Evolutionary conservation across 2,797 vertebrate species (phyloP), one percentile per base, ranked within the genome.

Genomic region (Mormyrus proboscirostris): DNA sequence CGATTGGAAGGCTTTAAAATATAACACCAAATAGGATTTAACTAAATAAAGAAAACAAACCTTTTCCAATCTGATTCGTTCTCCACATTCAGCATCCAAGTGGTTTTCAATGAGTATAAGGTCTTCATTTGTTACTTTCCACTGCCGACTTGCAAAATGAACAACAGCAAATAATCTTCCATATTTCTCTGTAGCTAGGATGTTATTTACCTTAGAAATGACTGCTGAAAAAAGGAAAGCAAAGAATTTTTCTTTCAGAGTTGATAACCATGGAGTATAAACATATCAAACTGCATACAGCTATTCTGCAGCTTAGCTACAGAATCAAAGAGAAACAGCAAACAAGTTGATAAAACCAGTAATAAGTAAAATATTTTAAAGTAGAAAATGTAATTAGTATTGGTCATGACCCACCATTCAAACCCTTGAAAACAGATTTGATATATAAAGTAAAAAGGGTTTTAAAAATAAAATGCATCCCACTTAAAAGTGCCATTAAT

Each of bases 51-150:
- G 29, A n/a, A 14, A 12, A 0, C n/a, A 91, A 92, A 99, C 98
- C 96, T 99, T 99, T 91, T 99, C 98, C 95, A 99, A 65, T 2
- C 96, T 93, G 90, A 99, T 98, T 57, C 96, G 91, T 25, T 98
- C 98, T 19, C 98, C 98, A 19, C 98, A 99, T 33, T 95, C 95
- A 0, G 97, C 94, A 9, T 96, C 95, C 33, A 99, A 90, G 3
- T 95, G 93, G 1, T 96, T 97, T 92, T 98, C 96, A 73, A 98
- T 96, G 91, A 97, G 93, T 90, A 99, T 97, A 92, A 99, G 92
- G 94, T 99, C 98, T 4, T 99, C 98, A 0, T 89, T 89, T 0
- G 98, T 99, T 69, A 99, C 95, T 90, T 99, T 99, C 98, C 98
- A 99, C 94, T 99, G 98, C 87, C 95, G 97, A 91, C 97, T 94